These are phyloP conservation scores for Oriolus oriolus DNA, from an alignment of 2,113 vertebrate species.

Conservation along the genomic window DNA sequence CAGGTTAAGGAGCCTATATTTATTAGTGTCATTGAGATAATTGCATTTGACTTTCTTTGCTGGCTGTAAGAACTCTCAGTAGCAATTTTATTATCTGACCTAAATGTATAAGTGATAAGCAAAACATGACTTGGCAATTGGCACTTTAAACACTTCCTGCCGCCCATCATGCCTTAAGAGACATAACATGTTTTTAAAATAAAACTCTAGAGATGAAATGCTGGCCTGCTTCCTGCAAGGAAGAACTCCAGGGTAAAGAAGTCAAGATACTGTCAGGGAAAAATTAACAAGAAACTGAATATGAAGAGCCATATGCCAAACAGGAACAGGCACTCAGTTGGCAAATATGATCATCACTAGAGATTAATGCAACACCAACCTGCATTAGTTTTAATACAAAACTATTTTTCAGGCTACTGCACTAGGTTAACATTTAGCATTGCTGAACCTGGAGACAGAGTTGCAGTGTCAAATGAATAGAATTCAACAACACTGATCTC, in stretches of 20 bases:
- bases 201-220: not conserved
- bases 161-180: not conserved
- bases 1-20: slow-evolving; percentile 11
- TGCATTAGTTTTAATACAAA: not conserved
- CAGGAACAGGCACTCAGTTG: not conserved
- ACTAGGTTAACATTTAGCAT: not conserved
- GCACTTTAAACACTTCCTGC: slow-evolving; percentile 9
- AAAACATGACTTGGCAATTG: not conserved
- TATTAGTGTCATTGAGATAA: slow-evolving; percentile 32
- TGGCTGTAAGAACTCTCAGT: slow-evolving; percentile 7
- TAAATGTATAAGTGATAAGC: slow-evolving; percentile 7
- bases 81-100: slow-evolving; percentile 21
- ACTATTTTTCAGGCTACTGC: not conserved
- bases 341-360: not conserved
- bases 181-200: not conserved
- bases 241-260: not conserved
- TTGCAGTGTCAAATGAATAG: not conserved
- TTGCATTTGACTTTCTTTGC: slow-evolving; percentile 17
- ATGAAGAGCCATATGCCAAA: not conserved
- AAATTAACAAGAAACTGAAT: not conserved
- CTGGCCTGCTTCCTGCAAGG: not conserved
- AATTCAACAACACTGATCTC: not conserved
- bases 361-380: not conserved
- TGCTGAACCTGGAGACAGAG: not conserved
- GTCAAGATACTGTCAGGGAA: not conserved